Base-by-base conservation (phyloP, 2,888 invertebrate genomes). In the Tholera decimalis region DNA sequence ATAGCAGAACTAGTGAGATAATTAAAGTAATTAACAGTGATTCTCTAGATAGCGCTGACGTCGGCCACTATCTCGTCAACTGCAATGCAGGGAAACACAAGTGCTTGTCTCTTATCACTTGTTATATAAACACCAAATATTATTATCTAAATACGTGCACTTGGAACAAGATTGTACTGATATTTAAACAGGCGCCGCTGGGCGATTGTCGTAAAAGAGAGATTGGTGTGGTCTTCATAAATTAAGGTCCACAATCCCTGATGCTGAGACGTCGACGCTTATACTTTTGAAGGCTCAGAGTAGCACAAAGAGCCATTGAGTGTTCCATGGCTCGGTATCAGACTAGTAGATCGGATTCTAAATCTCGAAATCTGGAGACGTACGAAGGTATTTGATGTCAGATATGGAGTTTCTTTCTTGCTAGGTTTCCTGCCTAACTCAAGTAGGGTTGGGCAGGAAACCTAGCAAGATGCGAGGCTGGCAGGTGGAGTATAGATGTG, bases 31-130 rank as follows among this genome's bases (percentile, higher is more conserved):
- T 77, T 37, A 62, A 50, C 30, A 49, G 20, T 65, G 66, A 78
- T 74, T 57, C 43, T 39, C 33, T 7, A 62, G 79, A 78, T 77
- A 77, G 37, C 24, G 49, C 30, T 74, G 74, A 78, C 74, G 74
- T 65, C 43, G 56, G 28, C 26, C 35, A 7, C 37, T 73, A 60
- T 78, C 73, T 59, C 22, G 1, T 56, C 73, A 41, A 65, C 74
- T 74, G 74, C 74, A 74, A 65, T 74, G 74, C 74, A 65, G 74
- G 65, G 55, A 58, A 43, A 20, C 44, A 61, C 22, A 33, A n/a
- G 7, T 56, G 41, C 57, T 54, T 60, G 56, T 57, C 13, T 50
- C 37, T 73, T 78, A 74, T 73, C 79, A 43, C 7, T 15, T 15
- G 66, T 53, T 73, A 54, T 49, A 46, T 64, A 64, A 54, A 73